Percentiles rank a stretch among this genome's conserved stretches.
Conservation (phyloP, 2,113 vertebrate species). For the Solenodon paradoxus region DNA sequence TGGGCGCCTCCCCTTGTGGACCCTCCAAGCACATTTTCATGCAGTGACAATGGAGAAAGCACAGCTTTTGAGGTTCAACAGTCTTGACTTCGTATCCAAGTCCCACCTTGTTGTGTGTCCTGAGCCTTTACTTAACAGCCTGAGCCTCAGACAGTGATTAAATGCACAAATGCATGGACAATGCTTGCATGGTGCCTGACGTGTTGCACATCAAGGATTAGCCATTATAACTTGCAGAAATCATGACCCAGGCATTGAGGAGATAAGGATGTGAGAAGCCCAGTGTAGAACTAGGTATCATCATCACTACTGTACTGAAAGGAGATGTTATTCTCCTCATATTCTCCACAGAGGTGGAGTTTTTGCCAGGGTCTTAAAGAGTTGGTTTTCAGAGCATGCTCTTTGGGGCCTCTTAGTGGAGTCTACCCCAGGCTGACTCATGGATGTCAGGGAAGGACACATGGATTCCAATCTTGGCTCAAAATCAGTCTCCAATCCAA, state of each 20-base stretch:
- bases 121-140: not conserved
- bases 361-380: not conserved
- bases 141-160: not conserved
- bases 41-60: not conserved
- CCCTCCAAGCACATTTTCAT: not conserved
- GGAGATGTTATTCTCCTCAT: not conserved
- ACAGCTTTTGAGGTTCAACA: not conserved
- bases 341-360: not conserved
- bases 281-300: not conserved
- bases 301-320: not conserved
- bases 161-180: not conserved
- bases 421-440: not conserved
- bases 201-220: not conserved
- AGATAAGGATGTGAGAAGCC: not conserved
- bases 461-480: not conserved
- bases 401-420: conserved; percentile 21
- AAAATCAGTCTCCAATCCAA: not conserved
- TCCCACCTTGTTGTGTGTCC: not conserved
- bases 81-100: not conserved
- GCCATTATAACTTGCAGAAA: not conserved
- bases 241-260: too few relatives aligned
- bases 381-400: not conserved
- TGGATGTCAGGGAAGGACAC: not conserved
- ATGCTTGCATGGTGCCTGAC: not conserved
- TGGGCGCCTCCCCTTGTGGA: not conserved